A percentile compares a stretch with the other conserved stretches of the same genome.
These are phyloP conservation scores for Patella caerulea DNA, from an alignment of 2,888 invertebrate genomes.

Conservation along the genomic window DNA sequence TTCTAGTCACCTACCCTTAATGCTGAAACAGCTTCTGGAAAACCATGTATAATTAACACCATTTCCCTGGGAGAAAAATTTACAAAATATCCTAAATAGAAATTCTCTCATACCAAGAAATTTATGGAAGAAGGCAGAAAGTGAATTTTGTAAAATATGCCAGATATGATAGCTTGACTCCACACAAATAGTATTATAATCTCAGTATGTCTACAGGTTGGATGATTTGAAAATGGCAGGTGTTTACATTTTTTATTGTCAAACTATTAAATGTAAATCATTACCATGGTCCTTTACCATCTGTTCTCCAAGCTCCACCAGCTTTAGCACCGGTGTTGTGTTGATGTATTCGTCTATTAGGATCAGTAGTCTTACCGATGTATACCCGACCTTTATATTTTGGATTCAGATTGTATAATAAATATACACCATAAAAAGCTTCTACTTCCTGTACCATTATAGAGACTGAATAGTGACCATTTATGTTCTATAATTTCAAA, in stretches of 20 bases:
- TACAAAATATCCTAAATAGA: not conserved
- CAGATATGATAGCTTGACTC: too few relatives aligned
- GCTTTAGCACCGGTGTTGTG: conserved; percentile 90
- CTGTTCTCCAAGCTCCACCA: conserved; percentile 92
- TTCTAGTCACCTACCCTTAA: conserved; percentile 78
- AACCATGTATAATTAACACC: conserved; percentile 95
- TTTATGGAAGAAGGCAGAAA: too few relatives aligned
- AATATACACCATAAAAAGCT: conserved; percentile 91
- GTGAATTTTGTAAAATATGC: too few relatives aligned
- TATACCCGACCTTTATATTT: conserved; percentile 89
- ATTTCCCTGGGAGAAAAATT: conserved; percentile 82
- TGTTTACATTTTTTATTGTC: not conserved
- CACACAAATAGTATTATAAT: too few relatives aligned
- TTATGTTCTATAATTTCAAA: too few relatives aligned
- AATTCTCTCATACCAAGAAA: too few relatives aligned
- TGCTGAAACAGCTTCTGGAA: conserved; percentile 92
- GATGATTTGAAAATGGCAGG: too few relatives aligned
- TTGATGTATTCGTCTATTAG: conserved; percentile 90
- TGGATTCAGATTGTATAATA: conserved; percentile 86
- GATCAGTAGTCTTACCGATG: conserved; percentile 95
- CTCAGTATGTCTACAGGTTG: too few relatives aligned
- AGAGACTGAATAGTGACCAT: not conserved
- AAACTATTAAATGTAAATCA: conserved; percentile 23
- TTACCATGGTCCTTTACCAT: conserved; percentile 92
- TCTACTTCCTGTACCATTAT: conserved; percentile 75